Evolutionary conservation across 2,888 invertebrate species (phyloP).

Genomic region (Orthonychiurus folsomi): DNA sequence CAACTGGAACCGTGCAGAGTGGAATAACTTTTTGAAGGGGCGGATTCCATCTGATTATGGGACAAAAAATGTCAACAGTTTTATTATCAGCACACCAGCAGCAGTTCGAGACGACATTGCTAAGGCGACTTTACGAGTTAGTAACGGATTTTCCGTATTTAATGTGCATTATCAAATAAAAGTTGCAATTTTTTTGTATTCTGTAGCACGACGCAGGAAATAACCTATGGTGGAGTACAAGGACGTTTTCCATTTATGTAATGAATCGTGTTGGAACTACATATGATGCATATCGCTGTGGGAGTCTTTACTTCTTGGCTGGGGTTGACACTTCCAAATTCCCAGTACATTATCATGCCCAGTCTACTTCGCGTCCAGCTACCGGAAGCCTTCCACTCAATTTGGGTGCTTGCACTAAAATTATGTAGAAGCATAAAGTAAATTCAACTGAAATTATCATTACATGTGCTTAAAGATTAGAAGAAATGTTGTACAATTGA

Average conservation of each 20-base stretch:
- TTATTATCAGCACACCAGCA: not conserved
- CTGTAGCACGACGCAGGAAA: not conserved
- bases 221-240: not conserved
- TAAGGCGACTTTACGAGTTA: not conserved
- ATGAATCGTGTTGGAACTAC: constrained; percentile 1
- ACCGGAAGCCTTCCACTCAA: not conserved
- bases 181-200: no score
- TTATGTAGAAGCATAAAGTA: no score
- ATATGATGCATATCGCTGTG: constrained; percentile 2
- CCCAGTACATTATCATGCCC: constrained; percentile 1
- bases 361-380: not conserved
- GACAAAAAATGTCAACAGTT: constrained; percentile 3
- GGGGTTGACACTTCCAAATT: not conserved
- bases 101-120: constrained; percentile 2
- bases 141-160: no score
- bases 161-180: no score
- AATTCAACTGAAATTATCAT: no score
- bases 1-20: constrained; percentile 1
- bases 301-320: not conserved
- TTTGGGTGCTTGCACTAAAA: constrained; percentile 3
- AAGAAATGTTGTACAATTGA: no score
- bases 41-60: constrained; percentile 4
- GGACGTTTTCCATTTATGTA: not conserved
- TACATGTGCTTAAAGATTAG: no score
- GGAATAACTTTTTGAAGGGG: not conserved